A percentile compares a stretch with the other conserved stretches of the same genome.
phyloP scores from a whole-genome alignment of 2,113 vertebrate genomes.

The Abramis brama region DNA sequence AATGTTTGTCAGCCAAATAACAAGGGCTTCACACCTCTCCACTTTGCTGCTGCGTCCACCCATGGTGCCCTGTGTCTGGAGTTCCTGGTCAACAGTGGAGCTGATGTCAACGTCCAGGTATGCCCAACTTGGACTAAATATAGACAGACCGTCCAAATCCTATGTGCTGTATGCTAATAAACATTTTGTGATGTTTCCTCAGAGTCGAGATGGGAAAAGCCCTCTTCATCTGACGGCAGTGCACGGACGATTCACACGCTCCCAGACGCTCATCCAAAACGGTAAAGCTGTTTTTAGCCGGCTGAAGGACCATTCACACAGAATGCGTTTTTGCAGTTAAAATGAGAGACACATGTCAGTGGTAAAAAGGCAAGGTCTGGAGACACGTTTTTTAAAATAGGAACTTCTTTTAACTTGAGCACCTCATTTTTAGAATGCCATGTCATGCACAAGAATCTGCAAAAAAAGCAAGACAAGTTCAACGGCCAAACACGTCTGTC shows the following conservation, averaged over 20 bases:
- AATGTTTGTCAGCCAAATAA: constrained; percentile 95
- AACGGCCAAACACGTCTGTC: too few species aligned
- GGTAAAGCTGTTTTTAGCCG: constrained; percentile 71
- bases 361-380: too few species aligned
- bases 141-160: not conserved
- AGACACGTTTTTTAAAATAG: too few species aligned
- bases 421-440: too few species aligned
- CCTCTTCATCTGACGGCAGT: constrained; percentile 96
- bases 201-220: constrained; percentile 97
- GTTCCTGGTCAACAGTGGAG: constrained; percentile 92
- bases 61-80: constrained; percentile 94
- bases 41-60: constrained; percentile 94
- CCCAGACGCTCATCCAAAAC: constrained; percentile 95
- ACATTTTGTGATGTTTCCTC: constrained; percentile 31
- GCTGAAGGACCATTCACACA: not conserved
- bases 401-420: too few species aligned
- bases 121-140: not conserved
- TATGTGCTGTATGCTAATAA: not conserved
- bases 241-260: constrained; percentile 92
- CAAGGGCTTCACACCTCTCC: constrained; percentile 93
- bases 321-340: too few species aligned
- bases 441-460: too few species aligned
- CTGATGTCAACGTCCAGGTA: constrained; percentile 96
- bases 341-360: too few species aligned
- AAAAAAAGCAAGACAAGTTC: too few species aligned